Conservation (phyloP, 35 echinoderm and acorn worm genomes). For the Strongylocentrotus purpuratus region DNA sequence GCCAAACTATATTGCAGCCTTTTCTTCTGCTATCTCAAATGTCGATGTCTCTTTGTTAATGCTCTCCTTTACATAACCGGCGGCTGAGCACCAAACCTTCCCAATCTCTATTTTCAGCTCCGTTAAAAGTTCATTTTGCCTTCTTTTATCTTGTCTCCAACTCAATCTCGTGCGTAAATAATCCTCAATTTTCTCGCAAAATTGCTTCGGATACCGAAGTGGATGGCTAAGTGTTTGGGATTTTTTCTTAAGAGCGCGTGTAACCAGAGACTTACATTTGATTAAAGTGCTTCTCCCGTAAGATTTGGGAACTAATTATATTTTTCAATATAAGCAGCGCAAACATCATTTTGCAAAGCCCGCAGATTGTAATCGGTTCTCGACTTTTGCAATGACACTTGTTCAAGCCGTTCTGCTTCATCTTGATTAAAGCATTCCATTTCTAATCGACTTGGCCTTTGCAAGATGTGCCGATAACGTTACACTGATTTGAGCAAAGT, state of each 20-base stretch:
- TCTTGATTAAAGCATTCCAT: background rate
- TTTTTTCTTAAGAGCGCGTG: background rate
- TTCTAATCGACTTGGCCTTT: background rate
- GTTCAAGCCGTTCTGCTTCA: background rate
- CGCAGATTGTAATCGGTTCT: background rate
- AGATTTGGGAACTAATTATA: background rate
- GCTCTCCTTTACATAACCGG: background rate
- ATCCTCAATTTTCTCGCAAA: constrained; percentile 11
- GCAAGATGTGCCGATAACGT: background rate
- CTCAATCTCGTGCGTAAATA: background rate
- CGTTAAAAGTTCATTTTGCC: background rate
- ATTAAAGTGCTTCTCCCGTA: background rate
- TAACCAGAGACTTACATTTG: background rate
- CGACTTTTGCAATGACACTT: background rate
- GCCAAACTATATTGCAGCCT: background rate
- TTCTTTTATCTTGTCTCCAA: background rate
- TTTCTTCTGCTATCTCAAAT: background rate
- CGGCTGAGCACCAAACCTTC: background rate
- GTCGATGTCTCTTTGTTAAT: background rate
- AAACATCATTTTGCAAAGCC: background rate
- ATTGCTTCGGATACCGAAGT: background rate
- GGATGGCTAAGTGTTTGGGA: background rate
- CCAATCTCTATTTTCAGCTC: background rate
- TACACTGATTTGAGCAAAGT: background rate
- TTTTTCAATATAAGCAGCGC: background rate